Conservation (phyloP, 2,797 vertebrate species). For the Darevskia mixta region DNA sequence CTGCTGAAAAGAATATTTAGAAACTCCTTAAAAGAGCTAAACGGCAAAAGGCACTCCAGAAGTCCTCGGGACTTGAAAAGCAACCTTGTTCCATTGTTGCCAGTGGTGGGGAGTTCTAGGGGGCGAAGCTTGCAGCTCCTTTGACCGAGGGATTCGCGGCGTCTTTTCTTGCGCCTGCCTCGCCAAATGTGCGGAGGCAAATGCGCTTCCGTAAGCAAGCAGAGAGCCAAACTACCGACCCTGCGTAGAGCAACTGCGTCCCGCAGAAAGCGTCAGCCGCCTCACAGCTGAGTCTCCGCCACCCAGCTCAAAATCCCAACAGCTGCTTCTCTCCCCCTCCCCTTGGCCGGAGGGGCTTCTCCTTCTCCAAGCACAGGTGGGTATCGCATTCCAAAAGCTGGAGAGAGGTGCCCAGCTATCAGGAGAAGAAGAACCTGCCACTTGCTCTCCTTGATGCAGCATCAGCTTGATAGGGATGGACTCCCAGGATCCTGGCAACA, state of each 20-base stretch:
- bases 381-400: neutral
- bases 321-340: neutral
- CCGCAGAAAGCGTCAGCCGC: neutral
- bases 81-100: neutral
- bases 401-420: neutral
- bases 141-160: neutral
- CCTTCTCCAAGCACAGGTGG: neutral
- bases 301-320: neutral
- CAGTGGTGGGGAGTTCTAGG: neutral
- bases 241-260: neutral
- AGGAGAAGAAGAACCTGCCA: neutral
- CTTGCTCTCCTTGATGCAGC: neutral
- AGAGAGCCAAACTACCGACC: neutral
- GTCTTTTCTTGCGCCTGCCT: neutral
- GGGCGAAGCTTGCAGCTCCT: neutral
- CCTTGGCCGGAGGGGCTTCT: too few species aligned
- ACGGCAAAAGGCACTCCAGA: slow-evolving; percentile 8
- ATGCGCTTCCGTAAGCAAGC: neutral
- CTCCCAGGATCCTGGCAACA: too few species aligned
- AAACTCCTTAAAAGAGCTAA: slow-evolving; percentile 18
- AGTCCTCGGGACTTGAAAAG: slow-evolving; percentile 30
- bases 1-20: slow-evolving; percentile 21
- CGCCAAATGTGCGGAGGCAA: neutral
- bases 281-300: neutral
- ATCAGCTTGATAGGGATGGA: neutral